A percentile compares a stretch with the other conserved stretches of the same genome.
Conservation (phyloP, 2,797 vertebrate species). For the Geotria australis region DNA sequence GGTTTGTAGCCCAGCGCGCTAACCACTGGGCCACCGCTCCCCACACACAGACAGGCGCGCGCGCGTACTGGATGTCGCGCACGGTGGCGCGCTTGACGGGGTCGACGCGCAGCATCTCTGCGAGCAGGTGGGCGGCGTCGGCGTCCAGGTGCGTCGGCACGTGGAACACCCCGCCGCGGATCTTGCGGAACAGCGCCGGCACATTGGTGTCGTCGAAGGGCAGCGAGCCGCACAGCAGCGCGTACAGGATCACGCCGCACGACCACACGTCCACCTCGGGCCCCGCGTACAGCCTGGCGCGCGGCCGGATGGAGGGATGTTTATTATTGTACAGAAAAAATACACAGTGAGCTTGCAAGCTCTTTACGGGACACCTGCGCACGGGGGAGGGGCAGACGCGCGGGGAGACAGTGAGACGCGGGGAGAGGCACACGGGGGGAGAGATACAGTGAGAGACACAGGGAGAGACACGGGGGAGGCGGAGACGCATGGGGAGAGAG, state of each 20-base stretch:
- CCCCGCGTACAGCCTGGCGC: slow-evolving; percentile 54
- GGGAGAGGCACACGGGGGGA: no score
- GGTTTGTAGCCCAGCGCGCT: no score
- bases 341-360: no score
- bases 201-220: slow-evolving; percentile 96
- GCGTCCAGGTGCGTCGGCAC: slow-evolving; percentile 83
- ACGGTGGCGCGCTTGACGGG: slow-evolving; percentile 86
- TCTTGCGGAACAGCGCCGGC: slow-evolving; percentile 90
- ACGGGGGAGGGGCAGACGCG: no score
- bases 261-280: slow-evolving; percentile 98
- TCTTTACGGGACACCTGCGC: no score
- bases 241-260: slow-evolving; percentile 81
- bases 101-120: slow-evolving; percentile 91
- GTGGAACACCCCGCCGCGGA: slow-evolving; percentile 86
- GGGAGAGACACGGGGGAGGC: no score
- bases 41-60: no score
- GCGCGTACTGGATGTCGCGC: slow-evolving; percentile 45
- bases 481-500: no score
- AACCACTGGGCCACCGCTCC: no score
- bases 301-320: background rate
- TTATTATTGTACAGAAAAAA: no score
- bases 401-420: no score
- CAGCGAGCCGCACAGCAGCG: slow-evolving; percentile 74
- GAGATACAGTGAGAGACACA: background rate
- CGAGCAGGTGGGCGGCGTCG: slow-evolving; percentile 32